Evolutionary conservation across 2,113 vertebrate species (phyloP), one percentile per base, ranked within the genome.

Genomic region (Periophthalmus modestus): DNA sequence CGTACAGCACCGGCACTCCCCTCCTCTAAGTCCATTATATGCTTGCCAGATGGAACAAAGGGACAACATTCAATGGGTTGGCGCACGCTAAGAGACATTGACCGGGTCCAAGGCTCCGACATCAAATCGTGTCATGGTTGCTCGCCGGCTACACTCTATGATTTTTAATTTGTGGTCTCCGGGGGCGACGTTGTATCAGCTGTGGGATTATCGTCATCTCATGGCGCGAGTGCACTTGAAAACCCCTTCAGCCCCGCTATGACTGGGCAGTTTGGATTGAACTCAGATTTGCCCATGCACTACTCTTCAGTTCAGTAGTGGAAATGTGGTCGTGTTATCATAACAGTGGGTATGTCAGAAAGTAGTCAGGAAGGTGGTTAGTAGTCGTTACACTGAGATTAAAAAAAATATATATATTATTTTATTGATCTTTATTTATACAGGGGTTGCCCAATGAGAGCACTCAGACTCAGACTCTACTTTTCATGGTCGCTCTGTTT

Each of bases 31-130:
- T 82, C 86, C 77, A 86, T 87, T 89, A 83, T 88, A 69, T 15
- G 61, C 77, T 82, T 84, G 85, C 82, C 85, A 85, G 71, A 74
- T 66, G 81, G 85, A 83, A 91, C 83, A 88, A 90, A 86, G 78
- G 85, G 52, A 23, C 66, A 77, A 85, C 87, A 79, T 77, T 87
- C 85, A 85, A 58, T 77, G 78, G 39, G 68, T 66, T 80, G 82
- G 77, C 72, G 63, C 68, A 83, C 72, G 70, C 58, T 79, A 79
- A 63, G 81, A 80, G 78, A 82, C 84, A 72, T 71, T 81, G 84
- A 80, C 87, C 87, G 55, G 54, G 59, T 86, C 54, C 74, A 69
- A 61, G 88, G 79, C 81, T 66, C 5, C 67, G 36, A 67, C 78
- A 75, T 82, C 84, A 77, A 84, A 81, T 69, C 73, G 75, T 82